Conservation (phyloP, 2,797 vertebrate species). For the Gymnopithys bicolor region DNA sequence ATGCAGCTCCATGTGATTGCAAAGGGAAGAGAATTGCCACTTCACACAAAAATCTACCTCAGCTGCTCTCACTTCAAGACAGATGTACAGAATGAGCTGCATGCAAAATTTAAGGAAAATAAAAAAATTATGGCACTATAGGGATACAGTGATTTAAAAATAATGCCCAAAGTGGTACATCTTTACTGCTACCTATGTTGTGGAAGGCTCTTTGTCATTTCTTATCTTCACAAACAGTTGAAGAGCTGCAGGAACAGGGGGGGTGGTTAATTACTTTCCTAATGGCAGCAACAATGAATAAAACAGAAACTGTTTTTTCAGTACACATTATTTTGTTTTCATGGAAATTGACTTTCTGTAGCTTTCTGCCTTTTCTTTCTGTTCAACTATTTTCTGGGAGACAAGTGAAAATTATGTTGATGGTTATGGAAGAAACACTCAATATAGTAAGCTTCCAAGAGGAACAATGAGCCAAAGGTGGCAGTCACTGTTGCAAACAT, state of each 20-base stretch:
- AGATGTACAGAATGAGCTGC: background rate
- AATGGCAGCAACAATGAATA: background rate
- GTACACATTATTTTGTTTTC: background rate
- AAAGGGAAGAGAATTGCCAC: background rate
- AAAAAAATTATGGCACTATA: background rate
- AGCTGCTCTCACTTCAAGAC: background rate
- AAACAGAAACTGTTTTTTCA: background rate
- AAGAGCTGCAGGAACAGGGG: background rate
- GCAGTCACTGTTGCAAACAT: background rate
- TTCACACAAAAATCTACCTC: background rate
- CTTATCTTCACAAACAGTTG: background rate
- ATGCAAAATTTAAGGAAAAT: constrained; percentile 28
- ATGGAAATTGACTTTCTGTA: background rate
- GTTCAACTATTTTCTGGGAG: background rate
- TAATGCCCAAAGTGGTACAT: background rate
- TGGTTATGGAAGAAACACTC: background rate
- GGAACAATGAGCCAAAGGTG: background rate
- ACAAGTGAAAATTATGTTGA: background rate
- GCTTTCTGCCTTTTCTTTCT: background rate
- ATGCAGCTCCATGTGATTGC: background rate
- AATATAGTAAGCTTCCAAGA: background rate
- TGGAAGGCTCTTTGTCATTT: background rate
- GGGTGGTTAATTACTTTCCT: background rate
- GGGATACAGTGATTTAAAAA: background rate
- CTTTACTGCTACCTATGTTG: background rate